Base-by-base conservation (phyloP, 2,113 vertebrate genomes). In the Fukomys damarensis region DNA sequence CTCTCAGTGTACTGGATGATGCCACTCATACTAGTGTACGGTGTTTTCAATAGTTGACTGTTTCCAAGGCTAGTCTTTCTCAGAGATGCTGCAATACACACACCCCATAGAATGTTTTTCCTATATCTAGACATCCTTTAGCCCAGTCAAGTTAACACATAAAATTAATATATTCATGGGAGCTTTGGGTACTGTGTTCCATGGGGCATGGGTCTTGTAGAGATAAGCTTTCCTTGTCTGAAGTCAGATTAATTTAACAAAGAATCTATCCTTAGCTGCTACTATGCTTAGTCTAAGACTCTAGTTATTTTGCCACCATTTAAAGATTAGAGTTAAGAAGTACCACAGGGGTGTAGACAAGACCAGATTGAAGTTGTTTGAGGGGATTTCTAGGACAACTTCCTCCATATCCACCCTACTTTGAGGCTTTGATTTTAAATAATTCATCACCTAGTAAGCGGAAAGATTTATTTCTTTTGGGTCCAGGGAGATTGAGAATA, bases 291-390 rank as follows among this genome's bases (percentile, higher is more conserved):
- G 9, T 88, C 65, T 26, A 84, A 92, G 35, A 2, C 20, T 3
- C 3, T 76, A 46, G 5, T 74, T 76, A 49, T 81, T 4, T 7
- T 3, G 22, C 22, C 7, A 54, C 20, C 41, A 61, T 65, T 76
- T 70, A n/a, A 63, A 8, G 58, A 56, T 9, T 16, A 41, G 13
- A 86, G 30, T 58, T 65, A 46, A 87, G 28, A 89, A 52, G 61
- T 41, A 32, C 0, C 3, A 54, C 0, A 49, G 28, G 28, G 32
- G n/a, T 52, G 11, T 2, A 82, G n/a, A 72, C 1, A 30, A 4
- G 22, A 20, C 38, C 7, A 10, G 16, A 84, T 2, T 38, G 26
- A 84, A 28, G 22, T 41, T 74, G 80, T 32, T 41, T 30, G 11
- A 52, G 22, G 7, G 9, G 8, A 2, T 49, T 88, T 58, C 9